Evolutionary conservation across 2,113 vertebrate genomes (phyloP), one percentile per base, ranked within the genome.

Genomic region (Gopherus evgoodei): DNA sequence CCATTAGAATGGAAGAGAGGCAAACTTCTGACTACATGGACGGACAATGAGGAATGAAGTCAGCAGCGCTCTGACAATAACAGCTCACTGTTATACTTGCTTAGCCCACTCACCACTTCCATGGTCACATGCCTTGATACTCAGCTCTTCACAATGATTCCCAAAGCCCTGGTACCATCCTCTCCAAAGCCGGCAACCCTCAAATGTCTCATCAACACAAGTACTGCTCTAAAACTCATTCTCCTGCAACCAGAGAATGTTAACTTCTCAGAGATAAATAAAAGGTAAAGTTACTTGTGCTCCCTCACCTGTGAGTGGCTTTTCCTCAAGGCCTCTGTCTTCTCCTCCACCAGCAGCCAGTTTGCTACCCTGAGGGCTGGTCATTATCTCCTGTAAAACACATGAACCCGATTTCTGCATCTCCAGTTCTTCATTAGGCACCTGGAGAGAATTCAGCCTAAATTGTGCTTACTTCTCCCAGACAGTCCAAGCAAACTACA

Each of bases 351-450:
- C 95, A 97, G 96, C 88, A 95, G 98, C 96, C 96, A 97, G 96
- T 96, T 96, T 97, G 96, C 97, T 93, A 91, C 97, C 97, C 5
- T 97, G 93, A 13, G 98, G 98, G 4, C 98, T 98, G 3, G 98
- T 95, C 35, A 99, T 98, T 87, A 99, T 93, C 83, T 99, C 98
- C 99, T 99, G 96, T 24, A 97, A 96, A 86, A 95, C 22, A 97
- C 13, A 94, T 10, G 76, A 25, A 84, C 4, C 75, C 47, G 90
- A 91, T 83, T 87, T 31, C 52, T 79, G 76, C 69, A 87, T 44
- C 72, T 44, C 38, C 5, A 6, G 5, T 44, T 69, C 72, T 42
- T 47, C 75, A 47, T 6, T 27, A 44, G 24, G 24, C 25, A 27
- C 42, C 42, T 47, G 42, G 16, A 47, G 47, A 24, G 31, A 42